Base-by-base conservation (phyloP, 2,797 vertebrate species). In the Lacerta agilis region DNA sequence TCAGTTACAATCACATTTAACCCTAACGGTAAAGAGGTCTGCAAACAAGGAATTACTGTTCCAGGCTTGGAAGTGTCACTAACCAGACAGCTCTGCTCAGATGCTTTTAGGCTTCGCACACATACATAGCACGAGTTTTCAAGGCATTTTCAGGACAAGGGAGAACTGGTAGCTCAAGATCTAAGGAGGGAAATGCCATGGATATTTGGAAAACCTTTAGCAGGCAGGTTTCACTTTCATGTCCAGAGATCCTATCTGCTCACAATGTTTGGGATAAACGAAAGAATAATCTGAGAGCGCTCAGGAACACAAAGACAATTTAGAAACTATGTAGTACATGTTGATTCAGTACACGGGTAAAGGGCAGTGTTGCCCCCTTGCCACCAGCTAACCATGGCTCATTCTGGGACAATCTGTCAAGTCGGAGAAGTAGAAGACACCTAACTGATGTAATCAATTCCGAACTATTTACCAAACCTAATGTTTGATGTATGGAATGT, bases 1-100 rank as follows among this genome's bases (percentile, higher is more conserved):
- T 95, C 94, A 93, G 89, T 94, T 94, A 92, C 92, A 94, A 95
- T 95, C 94, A 92, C 95, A 93, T 95, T 95, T 96, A 93, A 93
- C 93, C 94, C 91, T 92, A 82, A 94, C 80, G 93, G 95, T 69
- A 93, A 95, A 95, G 93, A 88, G 93, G 94, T 85, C 67, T 43
- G 88, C 90, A 95, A 94, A 95, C 93, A 95, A 96, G 94, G 92
- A 94, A 92, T 95, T 89, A 83, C 92, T 95, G 92, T 96, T 94
- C 90, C 3, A 91, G 89, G 88, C 88, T 92, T 92, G 90, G 77
- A 97, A 95, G 94, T 93, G 91, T 94, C 92, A 87, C 33, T 90
- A 94, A 79, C 92, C 90, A 95, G 78, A 87, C 87, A 92, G 27
- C 73, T 75, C 43, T 89, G 90, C 89, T 91, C 89, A 79, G 87